These are phyloP conservation scores for Drosophila sp. DNA, from an alignment of 1,140 invertebrate species.

Conservation along the genomic window DNA sequence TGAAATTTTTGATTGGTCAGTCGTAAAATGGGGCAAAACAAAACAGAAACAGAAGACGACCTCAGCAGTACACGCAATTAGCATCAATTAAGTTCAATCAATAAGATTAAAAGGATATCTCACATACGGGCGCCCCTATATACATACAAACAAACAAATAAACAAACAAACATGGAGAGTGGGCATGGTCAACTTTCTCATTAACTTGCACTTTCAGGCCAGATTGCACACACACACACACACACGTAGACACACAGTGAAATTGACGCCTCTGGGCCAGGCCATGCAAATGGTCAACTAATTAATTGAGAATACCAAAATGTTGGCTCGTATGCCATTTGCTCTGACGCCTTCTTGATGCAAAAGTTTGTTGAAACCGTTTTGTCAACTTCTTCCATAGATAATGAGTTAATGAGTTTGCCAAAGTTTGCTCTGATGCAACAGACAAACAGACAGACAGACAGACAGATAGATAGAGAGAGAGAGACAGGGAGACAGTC, in stretches of 20 bases:
- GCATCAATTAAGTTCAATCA: slow-evolving; percentile 67
- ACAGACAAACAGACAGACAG: slow-evolving; percentile 22
- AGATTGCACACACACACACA: slow-evolving; percentile 4
- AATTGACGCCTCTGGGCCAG: slow-evolving; percentile 23
- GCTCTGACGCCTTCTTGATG: slow-evolving; percentile 41
- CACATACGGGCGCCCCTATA: slow-evolving; percentile 25
- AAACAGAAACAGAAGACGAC: slow-evolving; percentile 42
- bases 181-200: neutral
- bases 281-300: slow-evolving; percentile 53
- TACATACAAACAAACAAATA: neutral
- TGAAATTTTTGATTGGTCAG: slow-evolving; percentile 64
- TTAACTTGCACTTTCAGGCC: slow-evolving; percentile 15
- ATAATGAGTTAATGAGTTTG: slow-evolving; percentile 75
- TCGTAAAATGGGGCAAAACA: slow-evolving; percentile 61
- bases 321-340: slow-evolving; percentile 41
- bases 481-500: neutral
- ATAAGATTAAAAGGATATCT: slow-evolving; percentile 32
- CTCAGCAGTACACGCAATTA: slow-evolving; percentile 58
- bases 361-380: slow-evolving; percentile 58
- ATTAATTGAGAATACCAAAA: slow-evolving; percentile 49
- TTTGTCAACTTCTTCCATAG: slow-evolving; percentile 67
- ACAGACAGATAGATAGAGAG: neutral
- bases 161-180: neutral
- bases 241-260: neutral
- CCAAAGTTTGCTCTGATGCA: slow-evolving; percentile 48